phyloP scores from a whole-genome alignment of 2,113 vertebrate genomes.

The Tychaedon coryphoeus region DNA sequence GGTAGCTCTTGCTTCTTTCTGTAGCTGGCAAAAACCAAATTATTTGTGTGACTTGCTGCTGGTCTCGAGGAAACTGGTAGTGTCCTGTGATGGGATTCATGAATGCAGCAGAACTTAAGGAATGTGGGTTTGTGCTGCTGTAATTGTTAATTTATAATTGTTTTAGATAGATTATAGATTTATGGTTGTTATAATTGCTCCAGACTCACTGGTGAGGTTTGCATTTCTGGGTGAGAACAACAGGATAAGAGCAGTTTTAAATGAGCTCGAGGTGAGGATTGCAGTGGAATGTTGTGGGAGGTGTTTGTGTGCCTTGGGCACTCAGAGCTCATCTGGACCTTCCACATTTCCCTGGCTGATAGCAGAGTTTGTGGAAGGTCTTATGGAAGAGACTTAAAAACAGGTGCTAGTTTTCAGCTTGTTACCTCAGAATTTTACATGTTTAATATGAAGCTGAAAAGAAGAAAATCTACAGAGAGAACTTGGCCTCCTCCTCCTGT shows the following conservation, averaged over 20 bases:
- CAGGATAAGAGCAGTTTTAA: neutral
- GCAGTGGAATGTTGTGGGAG: accelerated
- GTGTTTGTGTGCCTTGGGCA: neutral
- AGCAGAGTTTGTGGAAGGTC: neutral
- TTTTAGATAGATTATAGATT: no score
- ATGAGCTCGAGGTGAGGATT: neutral
- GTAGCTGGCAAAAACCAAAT: neutral
- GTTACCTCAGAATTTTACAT: neutral
- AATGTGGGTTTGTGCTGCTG: neutral
- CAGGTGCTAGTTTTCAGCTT: neutral
- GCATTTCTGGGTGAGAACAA: neutral
- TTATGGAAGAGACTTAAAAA: neutral
- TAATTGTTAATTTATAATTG: no score
- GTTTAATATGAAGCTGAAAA: neutral
- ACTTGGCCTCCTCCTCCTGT: neutral
- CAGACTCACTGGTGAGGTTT: neutral
- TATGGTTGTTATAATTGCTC: neutral
- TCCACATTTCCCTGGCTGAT: neutral
- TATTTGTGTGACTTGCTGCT: neutral
- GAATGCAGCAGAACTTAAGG: neutral
- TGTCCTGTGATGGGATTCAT: accelerated
- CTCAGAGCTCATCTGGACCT: neutral
- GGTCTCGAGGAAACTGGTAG: accelerated
- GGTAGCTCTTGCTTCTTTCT: neutral
- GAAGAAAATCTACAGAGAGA: neutral